Evolutionary conservation across 2,797 vertebrate genomes (phyloP), one percentile per base, ranked within the genome.

Genomic region (Onychomys arenicola): DNA sequence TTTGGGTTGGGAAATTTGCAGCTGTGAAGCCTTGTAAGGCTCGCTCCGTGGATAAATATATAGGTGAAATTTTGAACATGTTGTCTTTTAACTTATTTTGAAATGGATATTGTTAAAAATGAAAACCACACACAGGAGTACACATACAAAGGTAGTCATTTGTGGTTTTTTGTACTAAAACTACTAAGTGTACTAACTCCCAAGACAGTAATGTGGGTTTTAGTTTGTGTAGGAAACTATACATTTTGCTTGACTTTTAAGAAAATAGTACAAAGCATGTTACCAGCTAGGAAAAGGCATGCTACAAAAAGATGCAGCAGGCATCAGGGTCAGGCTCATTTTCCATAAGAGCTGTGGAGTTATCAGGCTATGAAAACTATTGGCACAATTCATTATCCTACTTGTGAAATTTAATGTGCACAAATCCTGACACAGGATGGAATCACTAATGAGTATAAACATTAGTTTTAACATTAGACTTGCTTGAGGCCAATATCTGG

Each of bases 221-320:
- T 19, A 19, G 10, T 84, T 91, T 92, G 16, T 52, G 14, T 52
- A 52, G 52, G 52, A 52, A 52, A 52, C 91, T n/a, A 16, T 29
- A 55, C 1, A 43, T 59, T 90, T 71, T 46, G 34, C 61, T 69
- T 6, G 78, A 23, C 17, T 78, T 96, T 89, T 46, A 83, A 43
- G 13, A 76, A 90, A 86, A 84, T 75, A 32, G 25, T 69, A 29
- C 0, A 29, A 92, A 69, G 0, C 67, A 67, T 78, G 40, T 11
- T 37, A 83, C 90, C 90, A 71, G 27, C 32, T 52, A 92, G 78
- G 32, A 29, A 43, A 81, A 55, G 25, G 37, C 2, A n/a, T 5
- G n/a, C 49, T 82, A 21, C 49, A 17, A 81, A 96, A 40, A 96
- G 71, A 88, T n/a, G 85, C 77, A 93, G 40, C 80, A 86, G 43